These are phyloP conservation scores for Terrapene triunguis DNA, from an alignment of 2,113 vertebrate genomes.

Conservation along the genomic window DNA sequence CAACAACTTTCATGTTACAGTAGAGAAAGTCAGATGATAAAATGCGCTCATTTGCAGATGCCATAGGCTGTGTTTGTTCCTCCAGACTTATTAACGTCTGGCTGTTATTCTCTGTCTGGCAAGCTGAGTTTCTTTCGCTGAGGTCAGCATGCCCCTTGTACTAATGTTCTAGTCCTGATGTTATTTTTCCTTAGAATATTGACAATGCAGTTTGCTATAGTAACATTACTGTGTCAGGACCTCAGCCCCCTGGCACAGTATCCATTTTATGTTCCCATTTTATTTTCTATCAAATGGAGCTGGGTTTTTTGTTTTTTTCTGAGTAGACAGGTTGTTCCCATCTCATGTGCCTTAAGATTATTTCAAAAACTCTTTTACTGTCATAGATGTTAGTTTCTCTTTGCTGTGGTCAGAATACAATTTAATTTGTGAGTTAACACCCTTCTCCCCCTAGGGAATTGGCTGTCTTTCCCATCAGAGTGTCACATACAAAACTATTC, in stretches of 20 bases:
- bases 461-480: slow-evolving; percentile 28
- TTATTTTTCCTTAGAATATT: not conserved
- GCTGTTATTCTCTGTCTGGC: not conserved
- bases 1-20: not conserved
- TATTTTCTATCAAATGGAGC: slow-evolving; percentile 32
- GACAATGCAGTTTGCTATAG: not conserved
- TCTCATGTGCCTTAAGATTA: not conserved
- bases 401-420: not conserved
- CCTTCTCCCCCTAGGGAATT: not conserved
- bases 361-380: slow-evolving; percentile 26
- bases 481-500: not conserved
- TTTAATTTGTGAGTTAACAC: slow-evolving; percentile 20
- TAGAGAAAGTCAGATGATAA: not conserved
- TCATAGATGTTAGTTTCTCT: not conserved
- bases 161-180: not conserved
- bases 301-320: not conserved
- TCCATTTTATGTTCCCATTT: not conserved
- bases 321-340: slow-evolving; percentile 6
- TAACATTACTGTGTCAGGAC: not conserved
- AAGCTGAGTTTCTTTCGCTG: not conserved
- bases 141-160: slow-evolving; percentile 52
- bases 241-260: slow-evolving; percentile 36
- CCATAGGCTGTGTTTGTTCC: not conserved
- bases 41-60: not conserved
- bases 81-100: not conserved